Conservation (phyloP, 1,140 invertebrate genomes). For the Hypothenemus hampei region DNA sequence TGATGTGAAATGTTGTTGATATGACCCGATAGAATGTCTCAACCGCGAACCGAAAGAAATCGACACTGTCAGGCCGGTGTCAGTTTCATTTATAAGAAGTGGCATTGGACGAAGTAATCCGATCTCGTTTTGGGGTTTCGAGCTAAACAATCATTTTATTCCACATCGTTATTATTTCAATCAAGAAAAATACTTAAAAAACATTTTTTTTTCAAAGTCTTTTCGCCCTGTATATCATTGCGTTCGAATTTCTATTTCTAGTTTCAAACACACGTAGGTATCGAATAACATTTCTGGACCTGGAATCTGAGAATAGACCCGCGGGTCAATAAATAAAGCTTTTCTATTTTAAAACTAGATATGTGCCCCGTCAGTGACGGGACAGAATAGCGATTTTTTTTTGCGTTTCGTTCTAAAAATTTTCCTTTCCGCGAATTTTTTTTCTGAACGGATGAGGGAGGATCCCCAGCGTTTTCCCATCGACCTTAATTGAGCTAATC, state of each 20-base stretch:
- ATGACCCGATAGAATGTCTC: too few relatives aligned
- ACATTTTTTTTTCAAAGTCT: not conserved
- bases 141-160: too few relatives aligned
- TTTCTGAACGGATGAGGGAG: not conserved
- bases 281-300: slow-evolving; percentile 29
- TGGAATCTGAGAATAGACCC: slow-evolving; percentile 30
- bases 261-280: slow-evolving; percentile 25
- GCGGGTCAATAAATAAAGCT: too few relatives aligned
- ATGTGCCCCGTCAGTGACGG: not conserved
- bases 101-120: slow-evolving; percentile 13
- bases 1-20: too few relatives aligned
- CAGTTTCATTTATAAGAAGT: slow-evolving; percentile 17
- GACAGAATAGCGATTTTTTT: not conserved
- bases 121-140: slow-evolving; percentile 3
- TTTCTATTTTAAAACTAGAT: slow-evolving; percentile 29
- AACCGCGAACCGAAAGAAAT: slow-evolving; percentile 5
- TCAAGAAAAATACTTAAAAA: not conserved
- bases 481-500: slow-evolving; percentile 18
- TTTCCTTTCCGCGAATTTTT: not conserved
- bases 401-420: slow-evolving; percentile 7
- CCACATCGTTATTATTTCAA: too few relatives aligned
- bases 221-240: not conserved
- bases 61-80: slow-evolving; percentile 9
- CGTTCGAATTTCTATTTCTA: slow-evolving; percentile 25
- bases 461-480: slow-evolving; percentile 8